Evolutionary conservation across 1,140 invertebrate species (phyloP).

Genomic region (Drosophila ogumai): DNA sequence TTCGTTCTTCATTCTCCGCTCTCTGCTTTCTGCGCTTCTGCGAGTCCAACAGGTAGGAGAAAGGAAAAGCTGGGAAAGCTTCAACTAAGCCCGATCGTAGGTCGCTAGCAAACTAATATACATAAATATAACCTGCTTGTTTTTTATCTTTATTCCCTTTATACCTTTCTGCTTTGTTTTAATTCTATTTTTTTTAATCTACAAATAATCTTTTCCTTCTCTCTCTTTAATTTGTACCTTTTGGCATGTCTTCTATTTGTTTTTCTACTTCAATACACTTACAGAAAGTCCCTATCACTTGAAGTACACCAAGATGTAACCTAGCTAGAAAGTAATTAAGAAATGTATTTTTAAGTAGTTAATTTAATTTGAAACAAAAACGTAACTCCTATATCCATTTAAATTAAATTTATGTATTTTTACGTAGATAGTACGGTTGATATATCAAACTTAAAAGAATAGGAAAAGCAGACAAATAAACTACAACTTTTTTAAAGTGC

Average conservation of each 20-base stretch:
- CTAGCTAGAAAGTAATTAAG: background rate
- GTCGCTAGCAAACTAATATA: conserved; percentile 41
- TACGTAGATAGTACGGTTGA: no score
- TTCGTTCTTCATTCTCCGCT: conserved; percentile 13
- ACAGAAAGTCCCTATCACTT: background rate
- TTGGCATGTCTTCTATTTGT: conserved; percentile 32
- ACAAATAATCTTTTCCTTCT: background rate
- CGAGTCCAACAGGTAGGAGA: conserved; percentile 37
- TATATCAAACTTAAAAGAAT: no score
- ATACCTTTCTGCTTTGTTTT: conserved; percentile 1
- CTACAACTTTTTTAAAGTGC: background rate
- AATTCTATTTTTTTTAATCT: background rate
- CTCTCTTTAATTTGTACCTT: conserved; percentile 6
- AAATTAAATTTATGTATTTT: background rate
- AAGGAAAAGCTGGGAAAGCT: conserved; percentile 25
- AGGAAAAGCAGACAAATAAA: background rate
- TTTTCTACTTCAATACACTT: conserved; percentile 15
- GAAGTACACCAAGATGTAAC: background rate
- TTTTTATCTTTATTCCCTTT: conserved; percentile 10
- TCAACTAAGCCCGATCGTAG: conserved; percentile 16
- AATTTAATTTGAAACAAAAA: background rate
- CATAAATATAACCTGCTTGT: conserved; percentile 28
- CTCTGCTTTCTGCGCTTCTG: conserved; percentile 40
- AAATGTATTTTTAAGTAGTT: rapidly evolving
- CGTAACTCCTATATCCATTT: background rate